Percentiles rank a stretch among this genome's conserved stretches.
Evolutionary conservation across 2,113 vertebrate species (phyloP).

Genomic region (Saguinus imperator): DNA sequence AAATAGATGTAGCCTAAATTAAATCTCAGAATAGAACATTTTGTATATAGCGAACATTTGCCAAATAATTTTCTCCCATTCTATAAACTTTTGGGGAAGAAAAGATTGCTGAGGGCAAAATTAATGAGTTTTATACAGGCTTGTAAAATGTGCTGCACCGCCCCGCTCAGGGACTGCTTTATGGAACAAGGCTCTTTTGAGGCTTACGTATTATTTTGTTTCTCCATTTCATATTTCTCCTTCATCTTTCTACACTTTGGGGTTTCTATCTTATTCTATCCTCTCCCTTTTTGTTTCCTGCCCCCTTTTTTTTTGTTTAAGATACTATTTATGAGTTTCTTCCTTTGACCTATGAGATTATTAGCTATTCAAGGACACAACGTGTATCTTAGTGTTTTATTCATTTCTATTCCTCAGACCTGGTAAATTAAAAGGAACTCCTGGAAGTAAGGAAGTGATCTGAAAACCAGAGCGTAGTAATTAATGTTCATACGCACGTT

Average conservation of each 20-base stretch:
- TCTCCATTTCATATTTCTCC: neutral
- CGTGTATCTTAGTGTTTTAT: neutral
- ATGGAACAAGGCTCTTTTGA: neutral
- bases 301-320: neutral
- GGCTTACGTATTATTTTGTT: neutral
- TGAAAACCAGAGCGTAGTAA: neutral
- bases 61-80: neutral
- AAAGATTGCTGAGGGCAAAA: neutral
- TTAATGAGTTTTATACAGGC: neutral
- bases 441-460: neutral
- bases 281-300: neutral
- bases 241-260: neutral
- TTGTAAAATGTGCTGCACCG: neutral
- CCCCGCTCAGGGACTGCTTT: neutral
- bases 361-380: neutral
- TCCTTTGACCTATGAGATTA: neutral
- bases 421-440: neutral
- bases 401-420: neutral
- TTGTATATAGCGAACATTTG: neutral
- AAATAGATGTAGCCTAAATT: conserved; percentile 2
- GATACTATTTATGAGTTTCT: neutral
- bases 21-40: neutral
- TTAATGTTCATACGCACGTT: neutral
- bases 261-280: neutral
- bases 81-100: neutral